Percentiles rank a stretch among this genome's conserved stretches.
Evolutionary conservation across 2,888 invertebrate species (phyloP).

Genomic region (Caenorhabditis sp.): DNA sequence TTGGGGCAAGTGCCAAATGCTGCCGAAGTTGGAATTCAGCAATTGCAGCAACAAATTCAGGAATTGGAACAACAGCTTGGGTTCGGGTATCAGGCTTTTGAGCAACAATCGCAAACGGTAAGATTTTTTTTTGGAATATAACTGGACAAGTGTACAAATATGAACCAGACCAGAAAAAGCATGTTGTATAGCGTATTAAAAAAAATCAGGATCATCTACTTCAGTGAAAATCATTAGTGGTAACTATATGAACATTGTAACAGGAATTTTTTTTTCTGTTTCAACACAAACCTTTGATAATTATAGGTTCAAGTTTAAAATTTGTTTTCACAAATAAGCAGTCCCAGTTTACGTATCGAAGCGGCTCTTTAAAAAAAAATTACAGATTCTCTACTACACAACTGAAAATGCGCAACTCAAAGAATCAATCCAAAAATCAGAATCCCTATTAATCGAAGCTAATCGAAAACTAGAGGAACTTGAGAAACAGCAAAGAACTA

Average conservation of each 20-base stretch:
- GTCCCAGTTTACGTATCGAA: too few species aligned
- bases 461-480: constrained; percentile 8
- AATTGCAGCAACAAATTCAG: constrained; percentile 58
- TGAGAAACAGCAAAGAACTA: not conserved
- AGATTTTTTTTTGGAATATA: not conserved
- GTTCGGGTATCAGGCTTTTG: constrained; percentile 68
- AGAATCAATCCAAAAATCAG: constrained; percentile 17
- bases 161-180: too few species aligned
- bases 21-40: constrained; percentile 54
- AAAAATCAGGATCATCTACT: too few species aligned
- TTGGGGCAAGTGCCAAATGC: constrained; percentile 62
- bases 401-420: constrained; percentile 31
- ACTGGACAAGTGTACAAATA: too few species aligned
- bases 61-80: constrained; percentile 66
- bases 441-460: constrained; percentile 11
- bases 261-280: too few species aligned
- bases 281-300: too few species aligned
- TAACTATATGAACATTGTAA: too few species aligned
- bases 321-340: too few species aligned
- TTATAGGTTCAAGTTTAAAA: too few species aligned
- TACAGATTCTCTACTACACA: constrained; percentile 35
- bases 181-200: too few species aligned
- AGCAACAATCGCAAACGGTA: constrained; percentile 68
- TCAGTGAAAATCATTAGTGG: too few species aligned
- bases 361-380: not conserved